Evolutionary conservation across 2,888 invertebrate genomes (phyloP), one percentile per base, ranked within the genome.

Genomic region (Adelphocoris suturalis): DNA sequence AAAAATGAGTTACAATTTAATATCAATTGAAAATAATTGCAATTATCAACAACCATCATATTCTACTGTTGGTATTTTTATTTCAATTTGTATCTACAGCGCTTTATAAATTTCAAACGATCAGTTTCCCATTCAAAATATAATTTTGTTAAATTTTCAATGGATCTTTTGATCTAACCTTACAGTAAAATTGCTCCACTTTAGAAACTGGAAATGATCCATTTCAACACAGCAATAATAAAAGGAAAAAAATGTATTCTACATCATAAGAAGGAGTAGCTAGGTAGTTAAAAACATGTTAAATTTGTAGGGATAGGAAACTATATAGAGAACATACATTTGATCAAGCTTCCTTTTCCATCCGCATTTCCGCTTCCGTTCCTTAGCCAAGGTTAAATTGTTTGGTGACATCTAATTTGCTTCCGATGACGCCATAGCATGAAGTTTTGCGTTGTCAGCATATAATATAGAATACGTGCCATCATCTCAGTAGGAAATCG

Each of bases 261-360:
- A 80, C 47, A 28, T 80, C 68, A 68, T 61, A 61, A 28, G 85
- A 37, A 85, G 61, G 85, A 85, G 61, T 61, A 85, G 46, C 55
- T 27, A 88, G 46, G 78, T 27, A 88, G 88, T 57, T 19, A 80
- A 37, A 78, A 88, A 86, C 48, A 80, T 48, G 80, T 88, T 88
- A 78, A 80, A 82, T 23, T 52, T 9, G 80, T 88, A 88, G 86
- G 86, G 75, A 76, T 75, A 86, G 88, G 88, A 88, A 88, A 28
- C 28, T 16, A 52, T 75, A 85, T 76, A 55, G 88, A 88, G 78
- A 78, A 88, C 88, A 88, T 88, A 88, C 88, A 88, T 88, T 88
- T 88, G 75, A 37, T 78, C 46, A 88, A 88, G 88, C 88, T 88
- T 80, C 88, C 52, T 14, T 88, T 88, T 55, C 76, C 88, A 52